phyloP scores from a whole-genome alignment of 2,113 vertebrate species.

The Peromyscus polionotus region DNA sequence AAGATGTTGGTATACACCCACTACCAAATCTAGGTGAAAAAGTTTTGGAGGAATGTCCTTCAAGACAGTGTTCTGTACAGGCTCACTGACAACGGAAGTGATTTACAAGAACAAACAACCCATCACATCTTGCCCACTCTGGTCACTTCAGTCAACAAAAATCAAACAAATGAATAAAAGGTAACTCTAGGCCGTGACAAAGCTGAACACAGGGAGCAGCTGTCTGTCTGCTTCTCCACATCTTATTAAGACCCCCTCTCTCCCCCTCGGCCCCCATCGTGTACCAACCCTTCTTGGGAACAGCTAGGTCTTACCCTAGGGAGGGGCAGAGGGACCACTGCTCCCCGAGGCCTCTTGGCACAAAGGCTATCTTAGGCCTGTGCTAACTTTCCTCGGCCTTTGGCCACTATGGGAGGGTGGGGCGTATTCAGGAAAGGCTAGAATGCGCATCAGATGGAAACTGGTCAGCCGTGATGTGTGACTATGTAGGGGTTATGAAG shows the following conservation, averaged over 20 bases:
- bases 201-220: not conserved
- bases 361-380: not conserved
- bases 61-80: not conserved
- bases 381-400: not conserved
- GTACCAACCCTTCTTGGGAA: not conserved
- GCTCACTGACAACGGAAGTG: not conserved
- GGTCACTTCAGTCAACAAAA: not conserved
- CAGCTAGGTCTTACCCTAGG: not conserved
- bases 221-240: rapidly evolving
- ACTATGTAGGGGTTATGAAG: too few species aligned
- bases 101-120: not conserved
- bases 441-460: not conserved
- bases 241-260: too few species aligned
- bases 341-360: not conserved
- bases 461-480: too few species aligned
- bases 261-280: not conserved
- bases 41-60: not conserved
- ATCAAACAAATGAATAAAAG: not conserved
- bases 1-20: rapidly evolving
- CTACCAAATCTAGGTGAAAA: not conserved
- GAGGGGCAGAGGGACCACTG: not conserved
- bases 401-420: not conserved
- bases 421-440: not conserved
- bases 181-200: not conserved
- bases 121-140: not conserved